Conservation (phyloP, 2,888 invertebrate genomes). For the Catotricha subobsoleta region DNA sequence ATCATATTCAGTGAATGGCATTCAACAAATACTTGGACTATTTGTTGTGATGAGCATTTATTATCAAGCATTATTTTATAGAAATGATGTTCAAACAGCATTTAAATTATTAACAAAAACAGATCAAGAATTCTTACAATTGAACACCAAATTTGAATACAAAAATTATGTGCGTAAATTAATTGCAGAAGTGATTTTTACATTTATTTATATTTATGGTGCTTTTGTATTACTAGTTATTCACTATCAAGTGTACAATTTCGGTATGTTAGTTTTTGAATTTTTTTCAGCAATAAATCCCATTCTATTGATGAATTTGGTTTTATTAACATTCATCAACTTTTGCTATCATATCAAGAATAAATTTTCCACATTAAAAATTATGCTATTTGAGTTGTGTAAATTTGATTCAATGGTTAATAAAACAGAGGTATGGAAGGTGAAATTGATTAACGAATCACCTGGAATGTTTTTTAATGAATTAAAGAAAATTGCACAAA, state of each 20-base stretch:
- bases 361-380: background rate
- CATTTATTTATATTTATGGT: background rate
- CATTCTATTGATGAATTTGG: background rate
- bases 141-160: background rate
- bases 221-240: background rate
- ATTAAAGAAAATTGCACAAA: background rate
- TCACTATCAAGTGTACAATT: background rate
- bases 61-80: background rate
- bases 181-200: background rate
- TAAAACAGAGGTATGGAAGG: background rate
- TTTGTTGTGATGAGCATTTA: background rate
- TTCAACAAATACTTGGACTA: background rate
- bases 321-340: background rate
- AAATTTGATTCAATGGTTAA: background rate
- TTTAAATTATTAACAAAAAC: background rate
- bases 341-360: background rate
- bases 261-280: background rate
- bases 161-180: background rate
- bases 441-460: background rate
- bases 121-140: background rate
- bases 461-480: background rate
- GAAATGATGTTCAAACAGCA: background rate
- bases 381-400: background rate
- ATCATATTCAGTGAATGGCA: background rate
- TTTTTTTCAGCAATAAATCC: background rate